A percentile compares a stretch with the other conserved stretches of the same genome.
Conservation (phyloP, 2,113 vertebrate species). For the Calidris pygmaea region DNA sequence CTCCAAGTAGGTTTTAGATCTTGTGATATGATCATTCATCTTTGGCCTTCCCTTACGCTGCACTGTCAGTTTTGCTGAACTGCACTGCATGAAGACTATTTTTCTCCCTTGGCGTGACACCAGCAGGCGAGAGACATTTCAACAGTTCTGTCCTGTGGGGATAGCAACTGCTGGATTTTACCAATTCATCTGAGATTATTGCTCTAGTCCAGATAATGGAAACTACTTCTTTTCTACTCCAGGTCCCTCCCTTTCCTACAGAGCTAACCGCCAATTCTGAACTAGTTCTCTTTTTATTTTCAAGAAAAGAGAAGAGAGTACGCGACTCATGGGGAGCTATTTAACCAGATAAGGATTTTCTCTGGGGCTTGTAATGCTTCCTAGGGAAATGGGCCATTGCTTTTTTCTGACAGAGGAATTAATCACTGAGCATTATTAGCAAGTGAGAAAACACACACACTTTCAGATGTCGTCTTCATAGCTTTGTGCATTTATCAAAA, state of each 20-base stretch:
- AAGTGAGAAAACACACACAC: background rate
- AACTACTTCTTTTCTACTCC: background rate
- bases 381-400: background rate
- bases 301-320: background rate
- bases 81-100: background rate
- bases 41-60: background rate
- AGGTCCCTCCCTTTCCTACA: background rate
- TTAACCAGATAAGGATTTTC: background rate
- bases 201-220: background rate
- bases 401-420: background rate
- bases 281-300: background rate
- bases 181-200: background rate
- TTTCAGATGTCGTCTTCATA: background rate
- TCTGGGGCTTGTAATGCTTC: background rate
- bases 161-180: background rate
- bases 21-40: background rate
- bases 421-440: background rate
- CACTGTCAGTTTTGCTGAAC: background rate
- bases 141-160: slow-evolving; percentile 6
- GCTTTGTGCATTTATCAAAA: background rate
- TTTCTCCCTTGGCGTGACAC: background rate
- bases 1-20: background rate
- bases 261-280: background rate
- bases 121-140: background rate
- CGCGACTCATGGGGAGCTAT: background rate